Conservation (phyloP, 2,113 vertebrate genomes). For the Zapus hudsonius region DNA sequence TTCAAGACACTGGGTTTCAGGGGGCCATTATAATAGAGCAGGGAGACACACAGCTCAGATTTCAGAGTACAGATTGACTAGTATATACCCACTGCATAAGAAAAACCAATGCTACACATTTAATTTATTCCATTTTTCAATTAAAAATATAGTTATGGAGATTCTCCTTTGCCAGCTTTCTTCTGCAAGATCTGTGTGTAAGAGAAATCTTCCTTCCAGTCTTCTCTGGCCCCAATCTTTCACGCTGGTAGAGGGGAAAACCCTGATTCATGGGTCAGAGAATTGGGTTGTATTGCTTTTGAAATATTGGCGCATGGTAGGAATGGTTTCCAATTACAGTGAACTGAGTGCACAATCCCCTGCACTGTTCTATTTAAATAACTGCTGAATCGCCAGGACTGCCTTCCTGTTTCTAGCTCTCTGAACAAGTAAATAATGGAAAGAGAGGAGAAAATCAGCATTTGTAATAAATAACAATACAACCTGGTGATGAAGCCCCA, state of each 20-base stretch:
- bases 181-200: conserved; percentile 45
- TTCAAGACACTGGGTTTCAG: not conserved
- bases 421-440: conserved; percentile 72
- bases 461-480: conserved; percentile 57
- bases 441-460: conserved; percentile 26
- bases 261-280: conserved; percentile 72
- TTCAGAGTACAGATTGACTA: not conserved
- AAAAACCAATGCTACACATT: not conserved
- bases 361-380: conserved; percentile 75
- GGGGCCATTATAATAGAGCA: not conserved
- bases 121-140: conserved; percentile 56
- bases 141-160: conserved; percentile 45
- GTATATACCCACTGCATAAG: not conserved
- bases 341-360: conserved; percentile 4
- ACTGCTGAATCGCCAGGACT: conserved; percentile 70
- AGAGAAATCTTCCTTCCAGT: conserved; percentile 22
- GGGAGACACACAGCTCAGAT: not conserved
- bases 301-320: conserved; percentile 68
- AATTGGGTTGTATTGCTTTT: conserved; percentile 70
- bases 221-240: conserved; percentile 66
- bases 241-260: conserved; percentile 48
- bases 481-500: not conserved
- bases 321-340: conserved; percentile 73
- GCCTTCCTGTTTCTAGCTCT: conserved; percentile 57
- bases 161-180: conserved; percentile 58